These are phyloP conservation scores for Eupithecia exiguata DNA, from an alignment of 2,888 invertebrate species.

Conservation along the genomic window DNA sequence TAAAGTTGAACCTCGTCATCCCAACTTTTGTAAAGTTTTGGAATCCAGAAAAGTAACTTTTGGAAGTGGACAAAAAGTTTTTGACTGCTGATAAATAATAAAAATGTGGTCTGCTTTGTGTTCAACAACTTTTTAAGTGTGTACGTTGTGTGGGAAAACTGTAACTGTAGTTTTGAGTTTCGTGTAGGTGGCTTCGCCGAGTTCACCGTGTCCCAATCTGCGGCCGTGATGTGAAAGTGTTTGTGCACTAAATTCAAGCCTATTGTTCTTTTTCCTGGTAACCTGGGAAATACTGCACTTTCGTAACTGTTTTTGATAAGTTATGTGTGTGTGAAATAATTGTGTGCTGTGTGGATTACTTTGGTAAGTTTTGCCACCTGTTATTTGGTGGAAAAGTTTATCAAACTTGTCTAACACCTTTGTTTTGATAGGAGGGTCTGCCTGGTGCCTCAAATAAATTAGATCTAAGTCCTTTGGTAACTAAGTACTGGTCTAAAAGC, in stretches of 20 bases:
- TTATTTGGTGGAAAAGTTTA: constrained; percentile 10
- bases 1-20: constrained; percentile 67
- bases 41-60: constrained; percentile 18
- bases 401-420: constrained; percentile 4
- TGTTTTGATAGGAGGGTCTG: not conserved
- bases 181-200: constrained; percentile 79
- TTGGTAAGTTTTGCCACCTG: constrained; percentile 49
- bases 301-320: constrained; percentile 55
- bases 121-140: constrained; percentile 44
- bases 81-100: constrained; percentile 17
- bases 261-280: constrained; percentile 80
- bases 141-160: constrained; percentile 51
- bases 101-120: not conserved
- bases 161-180: constrained; percentile 75
- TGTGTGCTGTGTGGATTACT: constrained; percentile 30
- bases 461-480: not conserved
- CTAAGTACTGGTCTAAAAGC: not conserved
- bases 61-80: constrained; percentile 49
- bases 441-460: not conserved
- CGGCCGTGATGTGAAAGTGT: constrained; percentile 77
- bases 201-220: constrained; percentile 64
- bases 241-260: constrained; percentile 81
- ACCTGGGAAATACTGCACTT: constrained; percentile 70
- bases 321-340: constrained; percentile 54
- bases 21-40: constrained; percentile 52